Evolutionary conservation across 2,888 invertebrate species (phyloP).

Genomic region (Rhopalosiphum nymphaeae): DNA sequence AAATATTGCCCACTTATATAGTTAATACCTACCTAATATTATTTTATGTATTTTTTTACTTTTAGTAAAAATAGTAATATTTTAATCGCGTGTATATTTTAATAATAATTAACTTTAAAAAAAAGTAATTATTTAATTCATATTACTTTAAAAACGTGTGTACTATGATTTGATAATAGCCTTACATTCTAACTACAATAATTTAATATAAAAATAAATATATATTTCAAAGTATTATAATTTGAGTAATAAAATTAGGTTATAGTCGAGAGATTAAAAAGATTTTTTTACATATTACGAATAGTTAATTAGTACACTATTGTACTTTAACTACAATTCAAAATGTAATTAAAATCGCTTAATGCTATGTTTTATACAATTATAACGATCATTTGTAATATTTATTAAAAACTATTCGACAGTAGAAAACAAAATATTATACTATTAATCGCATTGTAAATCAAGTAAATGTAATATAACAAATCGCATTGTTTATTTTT

Average conservation of each 20-base stretch:
- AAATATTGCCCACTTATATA: not conserved
- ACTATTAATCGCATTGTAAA: not conserved
- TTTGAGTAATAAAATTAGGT: not conserved
- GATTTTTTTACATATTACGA: not conserved
- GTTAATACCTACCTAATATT: not conserved
- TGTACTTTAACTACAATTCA: not conserved
- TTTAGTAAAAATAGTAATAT: not conserved
- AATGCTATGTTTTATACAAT: not conserved
- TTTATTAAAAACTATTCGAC: not conserved
- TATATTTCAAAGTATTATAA: not conserved
- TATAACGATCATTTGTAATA: not conserved
- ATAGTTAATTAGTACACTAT: not conserved
- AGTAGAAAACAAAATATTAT: not conserved
- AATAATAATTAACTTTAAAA: not conserved
- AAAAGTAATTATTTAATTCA: not conserved
- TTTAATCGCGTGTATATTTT: not conserved
- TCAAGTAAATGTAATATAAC: not conserved
- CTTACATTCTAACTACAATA: not conserved
- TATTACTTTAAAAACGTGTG: not conserved
- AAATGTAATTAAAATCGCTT: not conserved
- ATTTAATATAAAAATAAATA: not conserved
- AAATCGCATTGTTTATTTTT: not conserved
- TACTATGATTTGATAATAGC: not conserved
- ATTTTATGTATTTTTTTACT: not conserved
- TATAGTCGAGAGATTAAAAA: not conserved